Evolutionary conservation across 2,113 vertebrate species (phyloP).

Genomic region (Galemys pyrenaicus): DNA sequence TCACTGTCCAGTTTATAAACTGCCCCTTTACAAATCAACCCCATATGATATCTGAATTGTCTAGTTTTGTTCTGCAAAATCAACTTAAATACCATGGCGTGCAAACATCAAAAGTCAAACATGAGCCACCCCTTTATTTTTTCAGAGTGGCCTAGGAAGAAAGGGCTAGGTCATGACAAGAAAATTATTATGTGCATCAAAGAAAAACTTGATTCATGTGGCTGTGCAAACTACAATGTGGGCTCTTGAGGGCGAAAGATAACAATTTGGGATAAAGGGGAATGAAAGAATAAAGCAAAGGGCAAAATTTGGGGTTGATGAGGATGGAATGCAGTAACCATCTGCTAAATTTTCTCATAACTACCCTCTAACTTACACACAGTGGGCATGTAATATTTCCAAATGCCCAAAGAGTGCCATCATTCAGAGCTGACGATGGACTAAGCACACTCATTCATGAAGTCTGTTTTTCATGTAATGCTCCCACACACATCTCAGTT

Average conservation of each 20-base stretch:
- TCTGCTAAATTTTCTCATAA: background rate
- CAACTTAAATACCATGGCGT: background rate
- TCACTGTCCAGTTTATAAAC: background rate
- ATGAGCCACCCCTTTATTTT: background rate
- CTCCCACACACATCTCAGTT: background rate
- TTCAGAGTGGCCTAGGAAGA: background rate
- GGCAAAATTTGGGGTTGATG: background rate
- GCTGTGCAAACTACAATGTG: background rate
- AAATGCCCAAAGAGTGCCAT: background rate
- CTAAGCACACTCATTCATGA: background rate
- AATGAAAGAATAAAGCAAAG: background rate
- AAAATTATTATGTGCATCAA: slow-evolving; percentile 40
- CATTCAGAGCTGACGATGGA: background rate
- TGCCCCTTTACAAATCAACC: background rate
- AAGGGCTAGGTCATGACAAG: background rate
- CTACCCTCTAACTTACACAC: background rate
- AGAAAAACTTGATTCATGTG: background rate
- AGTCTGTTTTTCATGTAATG: background rate
- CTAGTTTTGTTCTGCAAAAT: slow-evolving; percentile 17
- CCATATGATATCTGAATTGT: background rate
- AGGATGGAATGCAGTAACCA: background rate
- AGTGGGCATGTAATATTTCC: background rate
- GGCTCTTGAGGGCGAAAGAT: background rate
- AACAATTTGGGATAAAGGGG: background rate
- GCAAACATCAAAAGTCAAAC: slow-evolving; percentile 27